Evolutionary conservation across 2,888 invertebrate species (phyloP).

Genomic region (Cerastoderma edule): DNA sequence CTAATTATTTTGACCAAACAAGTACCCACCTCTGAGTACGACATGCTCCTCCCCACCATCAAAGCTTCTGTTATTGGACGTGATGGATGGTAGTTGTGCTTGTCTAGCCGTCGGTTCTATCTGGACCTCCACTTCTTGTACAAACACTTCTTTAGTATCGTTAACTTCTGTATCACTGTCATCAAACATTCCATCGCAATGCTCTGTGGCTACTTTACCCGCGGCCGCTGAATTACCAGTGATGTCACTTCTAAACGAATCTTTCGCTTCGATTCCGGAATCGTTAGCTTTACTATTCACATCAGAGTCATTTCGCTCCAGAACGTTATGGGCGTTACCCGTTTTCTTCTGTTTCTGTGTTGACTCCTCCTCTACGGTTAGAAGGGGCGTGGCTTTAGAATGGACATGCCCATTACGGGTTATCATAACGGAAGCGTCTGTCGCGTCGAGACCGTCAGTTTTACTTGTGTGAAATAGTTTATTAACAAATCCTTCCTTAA

Average conservation of each 20-base stretch:
- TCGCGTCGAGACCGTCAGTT: background rate
- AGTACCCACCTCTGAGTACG: constrained; percentile 45
- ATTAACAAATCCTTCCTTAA: constrained; percentile 17
- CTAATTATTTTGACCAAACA: background rate
- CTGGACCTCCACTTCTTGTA: constrained; percentile 61
- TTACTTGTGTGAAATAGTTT: background rate
- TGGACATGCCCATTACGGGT: constrained; percentile 10
- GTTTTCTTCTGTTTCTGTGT: constrained; percentile 3
- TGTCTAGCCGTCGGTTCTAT: constrained; percentile 55
- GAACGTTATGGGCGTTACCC: constrained; percentile 4
- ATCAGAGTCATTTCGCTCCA: constrained; percentile 55
- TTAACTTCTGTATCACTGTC: constrained; percentile 55
- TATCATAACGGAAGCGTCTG: background rate
- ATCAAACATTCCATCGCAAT: constrained; percentile 49
- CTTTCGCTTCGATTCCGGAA: constrained; percentile 51
- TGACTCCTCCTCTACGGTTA: background rate
- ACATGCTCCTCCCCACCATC: constrained; percentile 36
- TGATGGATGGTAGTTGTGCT: constrained; percentile 53
- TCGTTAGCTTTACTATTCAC: constrained; percentile 52
- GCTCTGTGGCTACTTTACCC: constrained; percentile 1
- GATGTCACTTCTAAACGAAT: constrained; percentile 45
- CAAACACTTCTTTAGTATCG: constrained; percentile 17
- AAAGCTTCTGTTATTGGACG: constrained; percentile 29
- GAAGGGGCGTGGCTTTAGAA: background rate
- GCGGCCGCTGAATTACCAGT: background rate